phyloP scores from a whole-genome alignment of 2,888 invertebrate species.

The Gymnocheta viridis region DNA sequence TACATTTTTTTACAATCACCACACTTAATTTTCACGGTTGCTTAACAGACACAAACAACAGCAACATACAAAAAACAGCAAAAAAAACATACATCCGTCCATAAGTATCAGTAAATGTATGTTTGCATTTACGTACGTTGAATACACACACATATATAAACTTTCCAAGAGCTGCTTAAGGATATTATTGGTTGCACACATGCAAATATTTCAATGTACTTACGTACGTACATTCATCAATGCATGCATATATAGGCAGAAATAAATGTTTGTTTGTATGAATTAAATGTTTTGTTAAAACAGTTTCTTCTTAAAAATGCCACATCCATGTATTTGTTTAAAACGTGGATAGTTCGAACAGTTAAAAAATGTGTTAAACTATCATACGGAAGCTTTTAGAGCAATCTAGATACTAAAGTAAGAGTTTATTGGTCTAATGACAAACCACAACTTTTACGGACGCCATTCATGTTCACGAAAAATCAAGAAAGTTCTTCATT shows the following conservation, averaged over 20 bases:
- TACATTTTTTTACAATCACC: conserved; percentile 37
- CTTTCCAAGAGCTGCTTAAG: neutral
- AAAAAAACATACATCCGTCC: conserved; percentile 23
- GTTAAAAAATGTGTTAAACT: no score
- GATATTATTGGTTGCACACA: neutral
- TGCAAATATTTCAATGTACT: neutral
- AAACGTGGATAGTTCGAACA: neutral
- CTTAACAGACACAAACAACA: conserved; percentile 48
- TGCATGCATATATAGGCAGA: neutral
- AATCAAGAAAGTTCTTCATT: no score
- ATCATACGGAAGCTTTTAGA: no score
- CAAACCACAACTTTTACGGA: no score
- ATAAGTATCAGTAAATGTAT: conserved; percentile 8
- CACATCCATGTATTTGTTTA: conserved; percentile 40
- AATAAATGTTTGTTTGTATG: conserved; percentile 26
- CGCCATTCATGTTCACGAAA: no score
- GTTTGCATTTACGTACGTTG: neutral
- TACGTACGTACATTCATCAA: neutral
- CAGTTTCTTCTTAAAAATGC: conserved; percentile 57
- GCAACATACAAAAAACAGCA: conserved; percentile 15
- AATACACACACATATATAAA: neutral
- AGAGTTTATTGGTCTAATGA: no score
- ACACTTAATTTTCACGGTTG: conserved; percentile 68
- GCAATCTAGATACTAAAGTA: no score
- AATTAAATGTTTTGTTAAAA: conserved; percentile 60